A percentile compares a stretch with the other conserved stretches of the same genome.
phyloP scores from a whole-genome alignment of 2,797 vertebrate genomes.

The Smutsia gigantea region DNA sequence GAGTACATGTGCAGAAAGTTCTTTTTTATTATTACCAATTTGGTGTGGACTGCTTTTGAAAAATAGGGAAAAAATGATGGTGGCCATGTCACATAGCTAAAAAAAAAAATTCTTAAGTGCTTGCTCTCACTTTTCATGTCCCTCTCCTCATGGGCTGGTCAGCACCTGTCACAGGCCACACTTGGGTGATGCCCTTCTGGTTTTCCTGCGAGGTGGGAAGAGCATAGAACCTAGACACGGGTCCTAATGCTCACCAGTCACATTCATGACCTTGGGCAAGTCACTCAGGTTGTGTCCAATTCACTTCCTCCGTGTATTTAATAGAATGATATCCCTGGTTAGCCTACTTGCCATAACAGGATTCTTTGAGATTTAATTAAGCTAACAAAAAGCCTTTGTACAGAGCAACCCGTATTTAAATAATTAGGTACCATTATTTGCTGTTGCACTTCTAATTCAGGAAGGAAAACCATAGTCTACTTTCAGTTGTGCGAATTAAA shows the following conservation, averaged over 20 bases:
- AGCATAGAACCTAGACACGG: background rate
- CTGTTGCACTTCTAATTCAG: background rate
- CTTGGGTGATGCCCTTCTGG: too few relatives aligned
- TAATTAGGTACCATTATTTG: background rate
- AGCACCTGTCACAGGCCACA: too few relatives aligned
- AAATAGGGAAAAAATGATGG: background rate
- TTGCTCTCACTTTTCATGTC: background rate
- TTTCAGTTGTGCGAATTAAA: background rate
- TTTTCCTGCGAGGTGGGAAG: background rate
- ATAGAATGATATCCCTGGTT: background rate
- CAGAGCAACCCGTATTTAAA: background rate
- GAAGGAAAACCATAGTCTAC: background rate
- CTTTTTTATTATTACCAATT: background rate
- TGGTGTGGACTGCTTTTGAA: background rate
- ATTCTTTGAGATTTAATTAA: background rate
- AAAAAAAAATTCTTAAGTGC: background rate
- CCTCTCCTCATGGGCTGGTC: rapidly evolving
- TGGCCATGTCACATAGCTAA: background rate
- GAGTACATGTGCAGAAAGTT: background rate
- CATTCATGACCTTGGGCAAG: background rate
- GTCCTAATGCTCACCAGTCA: background rate
- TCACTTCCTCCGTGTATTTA: background rate
- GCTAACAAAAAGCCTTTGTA: background rate
- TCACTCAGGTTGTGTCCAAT: rapidly evolving
- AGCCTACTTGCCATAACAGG: background rate